Percentiles rank a stretch among this genome's conserved stretches.
Conservation (phyloP, 2,113 vertebrate genomes). For the Galbula dea region DNA sequence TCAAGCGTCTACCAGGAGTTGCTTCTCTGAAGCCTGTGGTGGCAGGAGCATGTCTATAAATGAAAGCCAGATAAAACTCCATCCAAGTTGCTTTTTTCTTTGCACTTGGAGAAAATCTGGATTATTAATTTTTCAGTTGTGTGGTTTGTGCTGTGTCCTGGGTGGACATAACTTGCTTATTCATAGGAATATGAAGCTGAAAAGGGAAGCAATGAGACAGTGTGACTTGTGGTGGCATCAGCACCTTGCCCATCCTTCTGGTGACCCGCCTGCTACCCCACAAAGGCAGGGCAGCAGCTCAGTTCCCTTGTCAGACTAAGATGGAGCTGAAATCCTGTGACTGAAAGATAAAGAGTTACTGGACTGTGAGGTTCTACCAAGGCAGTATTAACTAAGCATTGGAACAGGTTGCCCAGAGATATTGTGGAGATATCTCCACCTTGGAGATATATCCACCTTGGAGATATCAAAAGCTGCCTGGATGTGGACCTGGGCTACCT, state of each 20-base stretch:
- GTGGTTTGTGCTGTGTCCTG: not conserved
- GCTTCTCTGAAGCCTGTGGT: not conserved
- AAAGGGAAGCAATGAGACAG: not conserved
- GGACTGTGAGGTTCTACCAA: not conserved
- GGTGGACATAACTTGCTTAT: not conserved
- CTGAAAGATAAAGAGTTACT: not conserved
- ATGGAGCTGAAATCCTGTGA: not conserved
- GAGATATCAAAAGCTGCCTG: not conserved
- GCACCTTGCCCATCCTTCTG: not conserved
- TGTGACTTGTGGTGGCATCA: not conserved
- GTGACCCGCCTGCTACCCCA: not conserved
- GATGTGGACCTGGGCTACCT: not conserved
- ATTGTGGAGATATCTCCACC: not conserved
- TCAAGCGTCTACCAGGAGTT: not conserved
- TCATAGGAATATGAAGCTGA: not conserved
- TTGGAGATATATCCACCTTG: too few species aligned
- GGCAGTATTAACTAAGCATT: not conserved
- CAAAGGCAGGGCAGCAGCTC: not conserved
- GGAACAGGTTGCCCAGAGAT: not conserved
- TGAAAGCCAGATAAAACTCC: not conserved
- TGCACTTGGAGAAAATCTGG: not conserved
- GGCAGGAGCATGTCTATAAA: not conserved
- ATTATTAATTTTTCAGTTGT: not conserved
- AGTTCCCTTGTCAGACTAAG: not conserved
- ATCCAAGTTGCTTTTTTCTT: not conserved